Conservation (phyloP, 2,113 vertebrate genomes). For the Hiodon tergisus region DNA sequence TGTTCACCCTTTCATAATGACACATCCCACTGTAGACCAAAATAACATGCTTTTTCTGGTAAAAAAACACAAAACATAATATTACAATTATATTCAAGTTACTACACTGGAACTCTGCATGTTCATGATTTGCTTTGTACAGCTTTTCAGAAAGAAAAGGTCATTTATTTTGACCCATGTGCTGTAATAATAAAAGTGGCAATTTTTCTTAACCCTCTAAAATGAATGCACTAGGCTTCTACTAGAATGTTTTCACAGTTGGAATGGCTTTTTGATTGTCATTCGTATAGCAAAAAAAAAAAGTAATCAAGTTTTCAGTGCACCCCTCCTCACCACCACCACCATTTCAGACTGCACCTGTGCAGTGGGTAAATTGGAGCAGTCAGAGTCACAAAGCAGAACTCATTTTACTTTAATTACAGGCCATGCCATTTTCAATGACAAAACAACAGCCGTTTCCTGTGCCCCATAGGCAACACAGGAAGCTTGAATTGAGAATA, state of each 20-base stretch:
- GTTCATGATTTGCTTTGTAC: neutral
- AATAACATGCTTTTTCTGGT: neutral
- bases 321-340: neutral
- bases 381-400: constrained; percentile 29
- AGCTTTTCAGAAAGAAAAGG: neutral
- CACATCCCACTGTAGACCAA: too few species aligned
- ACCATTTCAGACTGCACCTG: constrained; percentile 19
- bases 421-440: constrained; percentile 35
- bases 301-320: constrained; percentile 45
- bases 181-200: constrained; percentile 29
- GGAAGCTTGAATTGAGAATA: constrained; percentile 44
- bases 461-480: constrained; percentile 31
- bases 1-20: too few species aligned
- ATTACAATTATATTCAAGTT: neutral
- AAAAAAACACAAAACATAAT: neutral
- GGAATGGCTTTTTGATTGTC: constrained; percentile 45
- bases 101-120: neutral
- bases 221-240: constrained; percentile 26
- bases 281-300: constrained; percentile 35
- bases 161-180: constrained; percentile 34
- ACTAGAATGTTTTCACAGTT: constrained; percentile 36
- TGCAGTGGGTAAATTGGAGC: constrained; percentile 26
- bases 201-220: constrained; percentile 26
- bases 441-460: constrained; percentile 37
- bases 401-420: constrained; percentile 49